Percentiles rank a stretch among this genome's conserved stretches.
phyloP scores from a whole-genome alignment of 2,888 invertebrate species.

The Philopedon plagiatum region DNA sequence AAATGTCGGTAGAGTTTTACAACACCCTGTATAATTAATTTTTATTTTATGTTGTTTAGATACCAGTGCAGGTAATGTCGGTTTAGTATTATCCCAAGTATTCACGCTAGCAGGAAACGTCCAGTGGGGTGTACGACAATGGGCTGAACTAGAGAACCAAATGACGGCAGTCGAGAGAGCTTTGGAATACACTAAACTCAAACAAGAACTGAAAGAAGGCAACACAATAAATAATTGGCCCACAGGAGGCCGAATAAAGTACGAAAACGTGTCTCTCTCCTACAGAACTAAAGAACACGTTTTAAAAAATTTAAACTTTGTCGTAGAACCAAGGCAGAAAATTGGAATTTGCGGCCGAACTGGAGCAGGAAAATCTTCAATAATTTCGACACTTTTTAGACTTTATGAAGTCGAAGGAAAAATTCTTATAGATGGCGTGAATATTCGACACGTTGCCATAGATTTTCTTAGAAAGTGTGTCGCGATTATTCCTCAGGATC shows the following conservation, averaged over 20 bases:
- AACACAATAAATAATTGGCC: slow-evolving; percentile 81
- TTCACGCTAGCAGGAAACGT: slow-evolving; percentile 80
- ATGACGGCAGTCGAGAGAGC: slow-evolving; percentile 93
- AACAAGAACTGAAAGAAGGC: slow-evolving; percentile 62
- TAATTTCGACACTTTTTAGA: slow-evolving; percentile 84
- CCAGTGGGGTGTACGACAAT: slow-evolving; percentile 81
- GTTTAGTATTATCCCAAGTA: slow-evolving; percentile 84
- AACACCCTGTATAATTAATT: neutral
- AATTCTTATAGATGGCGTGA: slow-evolving; percentile 84
- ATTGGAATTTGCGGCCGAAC: slow-evolving; percentile 88
- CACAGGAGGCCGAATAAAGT: slow-evolving; percentile 76
- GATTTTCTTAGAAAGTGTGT: slow-evolving; percentile 81
- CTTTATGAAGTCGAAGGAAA: slow-evolving; percentile 83
- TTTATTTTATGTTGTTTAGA: slow-evolving; percentile 52
- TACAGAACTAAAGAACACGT: slow-evolving; percentile 85
- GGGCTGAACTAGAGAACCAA: slow-evolving; percentile 84
- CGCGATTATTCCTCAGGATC: slow-evolving; percentile 89
- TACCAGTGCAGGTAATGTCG: slow-evolving; percentile 57
- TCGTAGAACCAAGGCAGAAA: slow-evolving; percentile 78
- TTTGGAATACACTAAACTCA: slow-evolving; percentile 68
- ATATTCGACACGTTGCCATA: slow-evolving; percentile 80
- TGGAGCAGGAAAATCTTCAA: slow-evolving; percentile 86
- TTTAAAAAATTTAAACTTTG: slow-evolving; percentile 78
- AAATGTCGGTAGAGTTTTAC: no score
- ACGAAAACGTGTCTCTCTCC: slow-evolving; percentile 77